Base-by-base conservation (phyloP, 2,888 invertebrate genomes). In the Uropetala carovei region DNA sequence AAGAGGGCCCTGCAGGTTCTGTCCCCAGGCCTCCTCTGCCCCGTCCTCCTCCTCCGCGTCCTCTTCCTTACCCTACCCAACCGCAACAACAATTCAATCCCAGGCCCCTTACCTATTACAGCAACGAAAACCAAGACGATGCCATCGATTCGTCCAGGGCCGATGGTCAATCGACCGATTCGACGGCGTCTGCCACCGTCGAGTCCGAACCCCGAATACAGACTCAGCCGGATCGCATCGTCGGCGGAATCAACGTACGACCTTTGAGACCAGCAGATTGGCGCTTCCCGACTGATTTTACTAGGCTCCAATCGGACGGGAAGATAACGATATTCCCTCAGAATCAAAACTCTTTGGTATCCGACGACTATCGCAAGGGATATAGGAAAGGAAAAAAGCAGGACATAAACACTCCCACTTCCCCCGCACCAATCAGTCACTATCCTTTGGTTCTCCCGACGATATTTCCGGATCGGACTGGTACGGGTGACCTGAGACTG, bases 391-490 rank as follows among this genome's bases (percentile, higher is more conserved):
- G 89, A 7, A 89, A 89, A 43, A 68, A 43, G 43, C 16, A 43
- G 5, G 89, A 43, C 10, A 43, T 57, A n/a, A 4, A 14, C 30
- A 1, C 30, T 11, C 7, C 30, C 43, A 18, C 60, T 14, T 18
- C 64, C 18, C 27, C 43, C 10, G 89, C 5, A 1, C 64, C 64
- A 4, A 22, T 59, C 58, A 57, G n/a, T 9, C 0, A 18, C 56
- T 56, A n/a, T 27, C 5, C 7, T n/a, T n/a, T 57, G 18, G 56
- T 56, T 7, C 8, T n/a, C 7, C 83, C 43, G n/a, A 94, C 93
- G 93, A 93, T 94, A 84, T 94, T 94, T 93, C 94, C 94, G 0
- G 94, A 94, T 92, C 92, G 94, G 82, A 94, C 94, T 0, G 94
- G 94, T 3, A 94, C 94, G 7, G 94, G 94, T 0, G 94, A 94